These are phyloP conservation scores for Candoia aspera DNA, from an alignment of 2,113 vertebrate genomes.

Conservation along the genomic window DNA sequence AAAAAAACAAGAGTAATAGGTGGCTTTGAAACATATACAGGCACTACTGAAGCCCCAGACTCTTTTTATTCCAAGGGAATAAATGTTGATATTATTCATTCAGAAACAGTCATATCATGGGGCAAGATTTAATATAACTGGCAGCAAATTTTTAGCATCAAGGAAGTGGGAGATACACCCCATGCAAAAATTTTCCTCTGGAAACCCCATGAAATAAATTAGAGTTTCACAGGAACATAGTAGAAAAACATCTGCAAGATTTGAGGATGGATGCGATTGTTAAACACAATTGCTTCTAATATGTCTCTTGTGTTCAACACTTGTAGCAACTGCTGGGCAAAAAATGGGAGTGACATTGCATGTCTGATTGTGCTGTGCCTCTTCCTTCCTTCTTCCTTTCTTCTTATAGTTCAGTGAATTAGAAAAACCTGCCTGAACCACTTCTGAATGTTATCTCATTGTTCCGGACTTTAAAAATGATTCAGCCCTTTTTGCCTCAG, in stretches of 20 bases:
- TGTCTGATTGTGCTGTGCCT: not conserved
- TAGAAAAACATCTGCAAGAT: not conserved
- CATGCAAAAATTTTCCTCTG: not conserved
- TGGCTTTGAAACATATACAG: not conserved
- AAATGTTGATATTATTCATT: not conserved
- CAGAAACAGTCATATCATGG: not conserved
- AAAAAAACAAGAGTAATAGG: not conserved
- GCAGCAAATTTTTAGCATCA: not conserved
- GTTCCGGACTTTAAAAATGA: not conserved
- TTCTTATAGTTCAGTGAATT: not conserved
- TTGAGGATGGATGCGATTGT: not conserved
- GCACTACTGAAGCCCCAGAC: not conserved
- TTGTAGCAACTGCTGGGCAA: not conserved
- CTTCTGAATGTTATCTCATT: not conserved
- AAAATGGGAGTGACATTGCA: not conserved
- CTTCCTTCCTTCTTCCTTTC: not conserved
- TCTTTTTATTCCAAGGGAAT: not conserved
- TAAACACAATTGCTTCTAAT: not conserved
- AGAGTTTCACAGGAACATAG: not conserved
- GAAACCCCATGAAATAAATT: not conserved
- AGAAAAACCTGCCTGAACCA: not conserved
- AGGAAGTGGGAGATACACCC: not conserved
- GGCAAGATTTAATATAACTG: not conserved
- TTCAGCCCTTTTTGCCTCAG: not conserved
- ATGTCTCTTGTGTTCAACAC: not conserved